Evolutionary conservation across 1,140 invertebrate genomes (phyloP).

Genomic region (Agrypnia vestita): DNA sequence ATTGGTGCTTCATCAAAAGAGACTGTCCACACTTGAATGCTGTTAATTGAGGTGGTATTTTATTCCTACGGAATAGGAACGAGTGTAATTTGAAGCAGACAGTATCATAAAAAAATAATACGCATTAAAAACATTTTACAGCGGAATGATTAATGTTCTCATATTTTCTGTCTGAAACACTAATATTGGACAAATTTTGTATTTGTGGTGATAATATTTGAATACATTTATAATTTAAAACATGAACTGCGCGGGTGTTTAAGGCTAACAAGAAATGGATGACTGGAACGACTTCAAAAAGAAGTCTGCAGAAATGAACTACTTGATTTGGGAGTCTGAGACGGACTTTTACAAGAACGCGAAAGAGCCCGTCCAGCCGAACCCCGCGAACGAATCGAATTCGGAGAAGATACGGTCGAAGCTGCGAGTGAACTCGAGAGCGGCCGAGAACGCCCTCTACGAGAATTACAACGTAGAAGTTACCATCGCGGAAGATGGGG

Average conservation of each 20-base stretch:
- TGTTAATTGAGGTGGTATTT: no score
- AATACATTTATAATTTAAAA: no score
- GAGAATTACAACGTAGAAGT: constrained; percentile 15
- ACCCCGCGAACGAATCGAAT: neutral
- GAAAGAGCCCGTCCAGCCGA: neutral
- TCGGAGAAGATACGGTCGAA: neutral
- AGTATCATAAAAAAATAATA: no score
- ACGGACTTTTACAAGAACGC: neutral
- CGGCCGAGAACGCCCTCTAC: neutral
- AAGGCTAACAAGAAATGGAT: neutral
- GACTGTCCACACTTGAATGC: no score
- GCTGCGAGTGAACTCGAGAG: neutral
- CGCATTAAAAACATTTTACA: no score
- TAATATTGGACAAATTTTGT: no score
- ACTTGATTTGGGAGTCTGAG: constrained; percentile 18
- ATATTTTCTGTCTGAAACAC: no score
- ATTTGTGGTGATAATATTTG: neutral
- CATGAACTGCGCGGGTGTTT: no score
- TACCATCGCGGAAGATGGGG: neutral
- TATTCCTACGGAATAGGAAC: no score
- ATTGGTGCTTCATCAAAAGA: no score
- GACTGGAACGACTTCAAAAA: constrained; percentile 1
- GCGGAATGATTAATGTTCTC: no score
- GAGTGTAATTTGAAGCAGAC: no score
- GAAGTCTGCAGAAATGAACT: constrained; percentile 1